Base-by-base conservation (phyloP, 2,888 invertebrate genomes). In the Ametastegia equiseti region DNA sequence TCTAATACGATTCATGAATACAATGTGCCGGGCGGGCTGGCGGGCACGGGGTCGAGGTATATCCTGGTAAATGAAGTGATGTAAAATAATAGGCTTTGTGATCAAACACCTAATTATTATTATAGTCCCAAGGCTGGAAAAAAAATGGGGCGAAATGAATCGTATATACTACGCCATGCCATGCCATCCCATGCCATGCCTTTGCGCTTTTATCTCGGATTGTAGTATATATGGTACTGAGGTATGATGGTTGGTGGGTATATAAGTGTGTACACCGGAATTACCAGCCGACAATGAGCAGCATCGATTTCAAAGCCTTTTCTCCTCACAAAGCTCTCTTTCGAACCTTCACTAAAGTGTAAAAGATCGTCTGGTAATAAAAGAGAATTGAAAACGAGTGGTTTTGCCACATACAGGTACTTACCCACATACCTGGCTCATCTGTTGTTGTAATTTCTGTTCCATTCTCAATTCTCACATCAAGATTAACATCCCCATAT, bases 61-160 rank as follows among this genome's bases (percentile, higher is more conserved):
- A 19, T n/a, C 36, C 54, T 54, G 9, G 75, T 54, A 75, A 54
- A 75, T 54, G 75, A 54, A 54, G 30, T 75, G 54, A 54, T 75
- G 54, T 54, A 23, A 50, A 75, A 54, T 75, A 75, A 75, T 33
- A 54, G 50, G 33, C 75, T 54, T 54, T 33, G 75, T 54, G 75
- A 75, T 75, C 54, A 33, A 75, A 75, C 75, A 75, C 33, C 75
- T 36, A 36, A 75, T 50, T 75, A 75, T 54, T 47, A 54, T 60
- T 19, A 60, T 67, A 67, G 23, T 36, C 5, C 30, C 60, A 60
- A 15, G 13, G 60, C 30, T 60, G 60, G 30, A 15, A 60, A 60
- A 60, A 15, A 60, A 60, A 60, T 60, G 60, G 30, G 60, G 30
- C 60, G 30, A 30, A 60, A 19, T 11, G 23, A 60, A 60, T 60